Evolutionary conservation across 2,113 vertebrate species (phyloP).

Genomic region (Rhinogobius similis): DNA sequence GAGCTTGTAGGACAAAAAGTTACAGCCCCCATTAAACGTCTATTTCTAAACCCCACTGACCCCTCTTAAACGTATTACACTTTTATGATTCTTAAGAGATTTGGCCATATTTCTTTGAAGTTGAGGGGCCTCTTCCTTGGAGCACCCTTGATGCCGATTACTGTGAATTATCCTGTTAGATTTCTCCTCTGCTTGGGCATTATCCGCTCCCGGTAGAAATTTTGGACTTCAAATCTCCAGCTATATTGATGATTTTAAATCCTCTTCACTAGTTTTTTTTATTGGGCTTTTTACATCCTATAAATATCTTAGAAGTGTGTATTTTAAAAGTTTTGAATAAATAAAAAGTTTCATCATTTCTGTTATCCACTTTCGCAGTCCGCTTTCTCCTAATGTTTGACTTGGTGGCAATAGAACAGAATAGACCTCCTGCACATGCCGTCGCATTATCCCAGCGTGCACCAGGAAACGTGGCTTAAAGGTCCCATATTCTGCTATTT

Average conservation of each 20-base stretch:
- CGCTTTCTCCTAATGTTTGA: too few relatives aligned
- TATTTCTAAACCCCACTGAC: slow-evolving; percentile 27
- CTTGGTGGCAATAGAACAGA: too few relatives aligned
- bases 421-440: too few relatives aligned
- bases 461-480: too few relatives aligned
- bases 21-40: slow-evolving; percentile 22
- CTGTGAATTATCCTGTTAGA: slow-evolving; percentile 49
- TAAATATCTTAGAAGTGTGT: background rate
- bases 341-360: too few relatives aligned
- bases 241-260: slow-evolving; percentile 10
- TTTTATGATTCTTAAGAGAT: slow-evolving; percentile 53
- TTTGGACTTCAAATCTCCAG: slow-evolving; percentile 10
- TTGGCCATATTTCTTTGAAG: slow-evolving; percentile 45
- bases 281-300: slow-evolving; percentile 4
- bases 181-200: background rate
- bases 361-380: too few relatives aligned
- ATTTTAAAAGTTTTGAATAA: background rate
- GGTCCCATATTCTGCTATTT: too few relatives aligned
- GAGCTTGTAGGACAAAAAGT: slow-evolving; percentile 21
- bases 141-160: slow-evolving; percentile 51
- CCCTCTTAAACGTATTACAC: slow-evolving; percentile 34
- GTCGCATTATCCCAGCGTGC: too few relatives aligned
- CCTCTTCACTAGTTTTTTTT: background rate
- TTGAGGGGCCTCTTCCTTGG: slow-evolving; percentile 20
- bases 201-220: slow-evolving; percentile 16